These are phyloP conservation scores for Diphyllodes magnificus DNA, from an alignment of 2,113 vertebrate species.

Conservation along the genomic window DNA sequence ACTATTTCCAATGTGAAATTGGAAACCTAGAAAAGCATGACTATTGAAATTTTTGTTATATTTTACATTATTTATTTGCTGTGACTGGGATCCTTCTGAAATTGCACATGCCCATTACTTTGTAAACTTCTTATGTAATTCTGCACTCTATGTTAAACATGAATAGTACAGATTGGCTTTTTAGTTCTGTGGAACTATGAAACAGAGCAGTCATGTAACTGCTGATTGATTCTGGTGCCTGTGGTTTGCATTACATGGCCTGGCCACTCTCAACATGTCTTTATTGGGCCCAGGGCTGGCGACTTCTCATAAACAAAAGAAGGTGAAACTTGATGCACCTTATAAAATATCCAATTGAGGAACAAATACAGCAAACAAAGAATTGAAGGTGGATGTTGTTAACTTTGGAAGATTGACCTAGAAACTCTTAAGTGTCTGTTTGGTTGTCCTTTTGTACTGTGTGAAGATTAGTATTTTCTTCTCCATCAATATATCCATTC, in stretches of 20 bases:
- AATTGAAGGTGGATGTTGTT: neutral
- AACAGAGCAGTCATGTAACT: neutral
- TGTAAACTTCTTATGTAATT: neutral
- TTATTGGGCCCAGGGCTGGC: neutral
- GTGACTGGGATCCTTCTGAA: neutral
- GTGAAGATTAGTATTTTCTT: neutral
- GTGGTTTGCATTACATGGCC: neutral
- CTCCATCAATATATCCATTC: neutral
- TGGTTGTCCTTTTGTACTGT: neutral
- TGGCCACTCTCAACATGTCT: neutral
- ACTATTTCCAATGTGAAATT: neutral
- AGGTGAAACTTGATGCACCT: neutral
- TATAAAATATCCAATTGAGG: neutral
- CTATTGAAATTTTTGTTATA: neutral
- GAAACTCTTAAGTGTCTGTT: neutral
- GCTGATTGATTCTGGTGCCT: neutral
- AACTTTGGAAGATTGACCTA: neutral
- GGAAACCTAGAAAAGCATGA: neutral
- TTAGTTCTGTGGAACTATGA: neutral
- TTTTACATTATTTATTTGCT: neutral
- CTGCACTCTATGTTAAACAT: neutral
- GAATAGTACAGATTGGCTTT: neutral
- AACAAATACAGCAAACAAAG: neutral
- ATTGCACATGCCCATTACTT: neutral
- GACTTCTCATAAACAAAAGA: neutral